phyloP scores from a whole-genome alignment of 2,797 vertebrate species.

The Scomberomorus guttatus region DNA sequence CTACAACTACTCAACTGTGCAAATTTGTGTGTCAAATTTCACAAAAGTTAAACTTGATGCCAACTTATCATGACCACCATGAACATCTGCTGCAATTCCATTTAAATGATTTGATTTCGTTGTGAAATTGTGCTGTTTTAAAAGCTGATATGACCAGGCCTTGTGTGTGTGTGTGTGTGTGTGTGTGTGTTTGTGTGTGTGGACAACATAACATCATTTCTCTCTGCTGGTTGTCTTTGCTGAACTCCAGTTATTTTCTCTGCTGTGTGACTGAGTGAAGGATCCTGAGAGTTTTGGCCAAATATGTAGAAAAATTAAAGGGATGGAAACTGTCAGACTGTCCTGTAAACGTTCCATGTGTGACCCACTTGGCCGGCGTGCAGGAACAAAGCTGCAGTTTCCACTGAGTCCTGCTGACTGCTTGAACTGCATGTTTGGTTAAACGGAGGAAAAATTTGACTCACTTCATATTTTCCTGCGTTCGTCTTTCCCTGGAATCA shows the following conservation, averaged over 20 bases:
- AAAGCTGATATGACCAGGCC: no score
- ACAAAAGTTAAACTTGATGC: no score
- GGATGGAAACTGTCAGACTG: background rate
- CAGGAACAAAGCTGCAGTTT: conserved; percentile 43
- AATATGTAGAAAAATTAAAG: conserved; percentile 1
- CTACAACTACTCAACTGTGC: no score
- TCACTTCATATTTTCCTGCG: conserved; percentile 30
- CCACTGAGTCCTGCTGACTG: conserved; percentile 17
- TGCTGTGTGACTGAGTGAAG: background rate
- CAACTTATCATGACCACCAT: no score
- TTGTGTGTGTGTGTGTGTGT: no score
- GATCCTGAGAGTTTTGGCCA: background rate
- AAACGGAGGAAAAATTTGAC: conserved; percentile 16
- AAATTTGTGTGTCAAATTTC: no score
- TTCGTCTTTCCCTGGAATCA: conserved; percentile 10
- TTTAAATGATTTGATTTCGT: no score
- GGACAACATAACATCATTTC: no score
- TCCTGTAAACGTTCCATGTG: background rate
- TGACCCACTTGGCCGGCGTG: conserved; percentile 37
- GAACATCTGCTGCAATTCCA: no score
- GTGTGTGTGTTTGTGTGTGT: no score
- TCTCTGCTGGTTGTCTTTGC: background rate
- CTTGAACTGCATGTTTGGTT: background rate
- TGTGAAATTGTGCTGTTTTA: no score
- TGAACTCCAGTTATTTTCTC: background rate